A percentile compares a stretch with the other conserved stretches of the same genome.
These are phyloP conservation scores for Drosophila varians DNA, from an alignment of 1,140 invertebrate genomes.

Conservation along the genomic window DNA sequence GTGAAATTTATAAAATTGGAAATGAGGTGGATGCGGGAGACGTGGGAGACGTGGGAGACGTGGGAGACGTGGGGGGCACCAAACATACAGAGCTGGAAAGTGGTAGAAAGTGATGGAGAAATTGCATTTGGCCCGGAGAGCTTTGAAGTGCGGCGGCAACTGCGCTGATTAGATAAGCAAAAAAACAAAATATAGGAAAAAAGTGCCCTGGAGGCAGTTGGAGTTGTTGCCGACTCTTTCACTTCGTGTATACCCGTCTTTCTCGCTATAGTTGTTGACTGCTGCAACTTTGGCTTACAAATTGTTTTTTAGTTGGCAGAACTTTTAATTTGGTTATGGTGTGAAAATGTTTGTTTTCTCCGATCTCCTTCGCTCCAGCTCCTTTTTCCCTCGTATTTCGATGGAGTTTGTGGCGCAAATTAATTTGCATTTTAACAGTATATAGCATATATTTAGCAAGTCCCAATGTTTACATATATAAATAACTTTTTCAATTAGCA, in stretches of 20 bases:
- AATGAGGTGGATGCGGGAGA: background rate
- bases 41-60: background rate
- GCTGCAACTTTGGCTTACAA: slow-evolving; percentile 74
- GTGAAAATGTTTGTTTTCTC: slow-evolving; percentile 70
- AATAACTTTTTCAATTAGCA: slow-evolving; percentile 64
- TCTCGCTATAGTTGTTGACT: slow-evolving; percentile 36
- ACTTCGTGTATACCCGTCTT: background rate
- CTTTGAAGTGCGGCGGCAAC: slow-evolving; percentile 66
- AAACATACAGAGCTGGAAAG: background rate
- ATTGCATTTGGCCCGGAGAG: slow-evolving; percentile 52
- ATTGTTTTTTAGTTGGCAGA: slow-evolving; percentile 77
- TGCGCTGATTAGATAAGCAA: slow-evolving; percentile 73
- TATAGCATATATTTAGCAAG: slow-evolving; percentile 3
- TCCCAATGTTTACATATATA: slow-evolving; percentile 38
- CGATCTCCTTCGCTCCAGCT: slow-evolving; percentile 4
- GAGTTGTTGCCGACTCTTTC: slow-evolving; percentile 1
- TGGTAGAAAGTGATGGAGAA: slow-evolving; percentile 3
- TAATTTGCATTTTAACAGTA: slow-evolving; percentile 64
- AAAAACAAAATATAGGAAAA: slow-evolving; percentile 16
- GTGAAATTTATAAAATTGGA: slow-evolving; percentile 20
- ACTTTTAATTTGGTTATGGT: slow-evolving; percentile 80
- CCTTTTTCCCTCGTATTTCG: slow-evolving; percentile 40
- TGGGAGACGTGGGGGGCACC: background rate
- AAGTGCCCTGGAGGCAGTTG: slow-evolving; percentile 25
- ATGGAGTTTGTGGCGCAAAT: slow-evolving; percentile 67